Conservation (phyloP, 2,113 vertebrate genomes). For the Anolis carolinensis region DNA sequence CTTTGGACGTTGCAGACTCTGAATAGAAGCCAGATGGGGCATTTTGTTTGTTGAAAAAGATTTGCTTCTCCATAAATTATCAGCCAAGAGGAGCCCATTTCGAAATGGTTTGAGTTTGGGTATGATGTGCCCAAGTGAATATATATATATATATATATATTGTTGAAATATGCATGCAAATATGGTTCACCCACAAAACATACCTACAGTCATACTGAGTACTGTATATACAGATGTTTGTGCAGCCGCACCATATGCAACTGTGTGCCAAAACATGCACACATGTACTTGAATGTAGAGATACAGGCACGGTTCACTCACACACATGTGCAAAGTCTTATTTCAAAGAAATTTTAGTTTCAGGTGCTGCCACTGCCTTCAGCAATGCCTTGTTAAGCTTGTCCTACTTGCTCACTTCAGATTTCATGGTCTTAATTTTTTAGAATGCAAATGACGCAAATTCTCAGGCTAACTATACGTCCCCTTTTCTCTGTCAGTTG, state of each 20-base stretch:
- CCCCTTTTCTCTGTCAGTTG: constrained; percentile 62
- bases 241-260: background rate
- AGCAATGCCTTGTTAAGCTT: constrained; percentile 52
- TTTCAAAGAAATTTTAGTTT: constrained; percentile 67
- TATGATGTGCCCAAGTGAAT: constrained; percentile 4
- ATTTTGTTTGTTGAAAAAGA: constrained; percentile 22
- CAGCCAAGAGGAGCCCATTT: background rate
- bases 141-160: background rate
- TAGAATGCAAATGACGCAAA: constrained; percentile 50
- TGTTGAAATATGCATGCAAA: constrained; percentile 17
- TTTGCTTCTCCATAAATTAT: constrained; percentile 39
- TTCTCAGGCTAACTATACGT: constrained; percentile 48
- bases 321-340: constrained; percentile 71
- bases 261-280: constrained; percentile 23
- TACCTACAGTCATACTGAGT: constrained; percentile 27
- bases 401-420: constrained; percentile 41
- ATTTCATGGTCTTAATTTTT: constrained; percentile 44
- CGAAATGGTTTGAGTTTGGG: constrained; percentile 6
- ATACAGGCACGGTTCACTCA: constrained; percentile 53
- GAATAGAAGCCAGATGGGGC: constrained; percentile 9
- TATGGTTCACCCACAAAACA: background rate
- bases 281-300: constrained; percentile 7
- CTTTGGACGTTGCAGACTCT: constrained; percentile 34
- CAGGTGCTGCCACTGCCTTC: constrained; percentile 45
- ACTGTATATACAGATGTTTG: constrained; percentile 39